Evolutionary conservation across 2,888 invertebrate species (phyloP).

Genomic region (Seladonia tumulorum): DNA sequence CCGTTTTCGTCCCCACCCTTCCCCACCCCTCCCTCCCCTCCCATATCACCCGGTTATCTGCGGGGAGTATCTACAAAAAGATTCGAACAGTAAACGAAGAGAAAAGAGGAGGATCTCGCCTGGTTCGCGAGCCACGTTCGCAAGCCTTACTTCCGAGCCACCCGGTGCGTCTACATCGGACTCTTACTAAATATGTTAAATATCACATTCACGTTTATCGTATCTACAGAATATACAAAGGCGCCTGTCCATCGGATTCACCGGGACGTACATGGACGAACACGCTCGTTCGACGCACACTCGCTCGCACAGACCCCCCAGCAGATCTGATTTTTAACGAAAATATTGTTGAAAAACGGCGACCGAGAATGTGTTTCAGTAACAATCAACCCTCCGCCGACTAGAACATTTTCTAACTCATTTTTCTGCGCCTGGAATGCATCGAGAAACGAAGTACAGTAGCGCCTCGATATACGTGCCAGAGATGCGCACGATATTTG

Average conservation of each 20-base stretch:
- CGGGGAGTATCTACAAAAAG: conserved; percentile 1
- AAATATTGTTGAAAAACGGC: neutral
- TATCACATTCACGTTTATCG: conserved; percentile 83
- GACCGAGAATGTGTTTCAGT: neutral
- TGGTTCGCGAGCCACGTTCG: conserved; percentile 2
- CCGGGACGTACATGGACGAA: conserved; percentile 45
- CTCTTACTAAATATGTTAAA: conserved; percentile 81
- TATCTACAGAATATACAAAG: conserved; percentile 83
- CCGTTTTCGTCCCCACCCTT: neutral
- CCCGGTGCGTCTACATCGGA: conserved; percentile 57
- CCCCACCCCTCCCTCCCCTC: neutral
- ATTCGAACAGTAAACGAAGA: conserved; percentile 7
- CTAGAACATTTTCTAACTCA: neutral
- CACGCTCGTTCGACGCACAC: neutral
- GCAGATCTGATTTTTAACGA: neutral
- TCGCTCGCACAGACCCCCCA: neutral
- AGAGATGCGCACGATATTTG: neutral
- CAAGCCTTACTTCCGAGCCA: conserved; percentile 69
- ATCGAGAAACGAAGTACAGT: neutral
- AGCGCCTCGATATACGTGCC: neutral
- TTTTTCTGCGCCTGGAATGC: neutral
- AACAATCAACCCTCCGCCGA: neutral
- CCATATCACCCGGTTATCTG: neutral
- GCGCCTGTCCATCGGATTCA: conserved; percentile 45
- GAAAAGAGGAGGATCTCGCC: neutral